Percentiles rank a stretch among this genome's conserved stretches.
Evolutionary conservation across 2,888 invertebrate species (phyloP).

Genomic region (Rotaria macrura): DNA sequence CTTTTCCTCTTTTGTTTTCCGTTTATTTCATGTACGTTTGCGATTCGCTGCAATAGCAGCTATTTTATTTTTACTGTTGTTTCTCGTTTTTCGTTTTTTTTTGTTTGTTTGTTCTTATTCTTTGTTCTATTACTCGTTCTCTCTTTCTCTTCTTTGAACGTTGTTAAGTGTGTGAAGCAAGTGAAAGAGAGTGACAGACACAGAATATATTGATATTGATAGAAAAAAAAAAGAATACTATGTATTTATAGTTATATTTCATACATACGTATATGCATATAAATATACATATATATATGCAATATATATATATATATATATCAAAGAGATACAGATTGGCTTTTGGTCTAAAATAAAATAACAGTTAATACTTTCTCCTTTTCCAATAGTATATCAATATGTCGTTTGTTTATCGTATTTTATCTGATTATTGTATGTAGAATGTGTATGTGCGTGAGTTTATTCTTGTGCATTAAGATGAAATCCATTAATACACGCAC

Average conservation of each 20-base stretch:
- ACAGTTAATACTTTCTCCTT: neutral
- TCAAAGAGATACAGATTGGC: neutral
- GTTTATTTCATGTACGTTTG: neutral
- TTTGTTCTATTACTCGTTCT: neutral
- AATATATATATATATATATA: neutral
- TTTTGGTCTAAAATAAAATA: neutral
- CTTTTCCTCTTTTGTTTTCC: neutral
- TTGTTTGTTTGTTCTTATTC: neutral
- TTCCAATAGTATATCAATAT: neutral
- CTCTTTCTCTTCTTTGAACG: neutral
- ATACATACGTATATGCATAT: neutral
- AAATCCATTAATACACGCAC: neutral
- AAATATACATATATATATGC: neutral
- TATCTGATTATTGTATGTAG: neutral
- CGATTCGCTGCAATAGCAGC: neutral
- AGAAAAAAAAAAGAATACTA: neutral
- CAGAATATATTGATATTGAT: slow-evolving; percentile 15
- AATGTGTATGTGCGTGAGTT: neutral
- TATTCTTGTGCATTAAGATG: neutral
- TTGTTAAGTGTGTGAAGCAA: neutral
- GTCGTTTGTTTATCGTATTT: neutral
- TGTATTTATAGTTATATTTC: neutral
- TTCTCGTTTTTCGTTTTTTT: neutral
- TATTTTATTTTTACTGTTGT: slow-evolving; percentile 7
- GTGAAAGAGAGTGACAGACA: slow-evolving; percentile 12